Evolutionary conservation across 2,113 vertebrate genomes (phyloP).

Genomic region (Lanius ludovicianus): DNA sequence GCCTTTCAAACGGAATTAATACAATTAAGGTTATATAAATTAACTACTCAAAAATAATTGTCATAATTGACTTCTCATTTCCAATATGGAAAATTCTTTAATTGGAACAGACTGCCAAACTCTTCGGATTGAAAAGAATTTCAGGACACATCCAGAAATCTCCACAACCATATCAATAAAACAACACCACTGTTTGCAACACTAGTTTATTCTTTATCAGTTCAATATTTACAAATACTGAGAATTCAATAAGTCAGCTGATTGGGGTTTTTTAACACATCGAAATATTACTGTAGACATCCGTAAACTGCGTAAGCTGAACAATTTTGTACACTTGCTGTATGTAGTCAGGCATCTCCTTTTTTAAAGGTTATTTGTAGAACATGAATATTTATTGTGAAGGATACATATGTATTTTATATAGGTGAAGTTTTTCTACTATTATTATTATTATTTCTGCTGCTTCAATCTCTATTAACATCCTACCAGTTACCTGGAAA

Average conservation of each 20-base stretch:
- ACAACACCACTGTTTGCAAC: neutral
- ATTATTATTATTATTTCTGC: neutral
- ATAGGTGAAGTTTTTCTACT: neutral
- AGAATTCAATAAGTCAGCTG: neutral
- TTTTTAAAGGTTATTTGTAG: neutral
- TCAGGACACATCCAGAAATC: constrained; percentile 38
- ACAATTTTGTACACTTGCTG: neutral
- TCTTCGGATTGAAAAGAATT: constrained; percentile 38
- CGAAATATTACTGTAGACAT: neutral
- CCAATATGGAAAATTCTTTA: constrained; percentile 59
- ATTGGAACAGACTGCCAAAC: constrained; percentile 59
- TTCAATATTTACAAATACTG: neutral
- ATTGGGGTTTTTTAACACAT: neutral
- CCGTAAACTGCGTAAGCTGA: neutral
- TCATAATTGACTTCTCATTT: constrained; percentile 68
- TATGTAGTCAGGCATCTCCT: neutral
- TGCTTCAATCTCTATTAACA: neutral
- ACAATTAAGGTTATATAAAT: constrained; percentile 67
- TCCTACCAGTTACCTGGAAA: neutral
- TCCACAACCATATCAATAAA: neutral
- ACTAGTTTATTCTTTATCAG: neutral
- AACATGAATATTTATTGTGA: neutral
- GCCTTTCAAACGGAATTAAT: constrained; percentile 53
- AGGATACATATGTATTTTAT: neutral
- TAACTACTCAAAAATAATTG: constrained; percentile 67